phyloP scores from a whole-genome alignment of 2,113 vertebrate species.

The Ursus arctos region DNA sequence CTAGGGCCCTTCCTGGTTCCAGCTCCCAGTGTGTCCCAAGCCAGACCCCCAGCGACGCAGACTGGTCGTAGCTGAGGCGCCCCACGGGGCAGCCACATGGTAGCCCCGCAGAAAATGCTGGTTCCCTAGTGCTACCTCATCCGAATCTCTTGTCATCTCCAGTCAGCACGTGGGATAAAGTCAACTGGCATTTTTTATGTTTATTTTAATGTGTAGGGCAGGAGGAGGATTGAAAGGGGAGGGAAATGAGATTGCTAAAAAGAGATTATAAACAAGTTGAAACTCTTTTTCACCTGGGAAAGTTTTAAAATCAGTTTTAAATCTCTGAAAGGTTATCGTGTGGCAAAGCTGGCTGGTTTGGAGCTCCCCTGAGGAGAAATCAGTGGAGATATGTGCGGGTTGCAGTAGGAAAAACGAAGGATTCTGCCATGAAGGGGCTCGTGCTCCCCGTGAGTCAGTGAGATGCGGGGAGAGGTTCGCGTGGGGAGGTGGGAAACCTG shows the following conservation, averaged over 20 bases:
- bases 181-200: background rate
- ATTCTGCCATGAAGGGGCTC: background rate
- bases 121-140: too few relatives aligned
- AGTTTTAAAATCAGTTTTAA: background rate
- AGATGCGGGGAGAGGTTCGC: background rate
- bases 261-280: background rate
- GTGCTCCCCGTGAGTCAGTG: fast-evolving
- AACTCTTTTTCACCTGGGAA: background rate
- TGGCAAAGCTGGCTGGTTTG: background rate
- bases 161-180: background rate
- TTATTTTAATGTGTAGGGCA: background rate
- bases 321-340: background rate
- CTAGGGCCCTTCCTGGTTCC: background rate
- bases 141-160: background rate
- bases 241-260: conserved; percentile 49
- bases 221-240: background rate
- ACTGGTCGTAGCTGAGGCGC: background rate
- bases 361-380: background rate
- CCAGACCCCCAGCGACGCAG: background rate
- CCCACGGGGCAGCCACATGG: background rate
- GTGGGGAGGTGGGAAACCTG: background rate
- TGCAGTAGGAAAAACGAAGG: background rate
- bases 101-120: background rate
- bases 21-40: background rate
- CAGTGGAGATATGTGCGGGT: background rate